Conservation (phyloP, 2,888 invertebrate species). For the Tuta absoluta region DNA sequence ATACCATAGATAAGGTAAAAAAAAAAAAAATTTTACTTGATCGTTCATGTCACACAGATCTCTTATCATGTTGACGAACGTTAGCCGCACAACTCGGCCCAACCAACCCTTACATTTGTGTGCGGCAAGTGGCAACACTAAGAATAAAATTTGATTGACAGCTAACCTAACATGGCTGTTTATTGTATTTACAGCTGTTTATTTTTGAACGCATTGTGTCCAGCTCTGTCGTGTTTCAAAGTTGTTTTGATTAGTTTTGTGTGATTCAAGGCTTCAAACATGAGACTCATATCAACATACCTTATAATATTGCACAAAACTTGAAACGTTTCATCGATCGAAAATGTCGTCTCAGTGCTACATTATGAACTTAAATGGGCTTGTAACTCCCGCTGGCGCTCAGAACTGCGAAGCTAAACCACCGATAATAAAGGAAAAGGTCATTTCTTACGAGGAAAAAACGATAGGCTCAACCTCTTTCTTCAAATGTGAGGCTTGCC, state of each 20-base stretch:
- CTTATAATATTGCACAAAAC: neutral
- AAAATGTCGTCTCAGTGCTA: conserved; percentile 54
- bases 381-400: conserved; percentile 38
- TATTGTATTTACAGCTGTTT: conserved; percentile 26
- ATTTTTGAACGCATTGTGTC: neutral
- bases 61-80: too few species aligned
- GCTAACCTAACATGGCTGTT: conserved; percentile 17
- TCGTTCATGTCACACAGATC: too few species aligned
- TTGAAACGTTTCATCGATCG: neutral
- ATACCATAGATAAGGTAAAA: neutral
- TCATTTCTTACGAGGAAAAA: conserved; percentile 76
- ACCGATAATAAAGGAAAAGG: conserved; percentile 59
- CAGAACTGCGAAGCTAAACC: conserved; percentile 46
- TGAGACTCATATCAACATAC: neutral
- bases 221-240: neutral
- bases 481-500: conserved; percentile 79
- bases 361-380: conserved; percentile 52
- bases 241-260: neutral
- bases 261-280: neutral
- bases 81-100: too few species aligned
- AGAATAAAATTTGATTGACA: neutral
- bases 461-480: conserved; percentile 75
- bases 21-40: too few species aligned
- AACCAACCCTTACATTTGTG: too few species aligned
- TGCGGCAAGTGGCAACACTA: too few species aligned